phyloP scores from a whole-genome alignment of 2,888 invertebrate species.

The Elysia crispata region DNA sequence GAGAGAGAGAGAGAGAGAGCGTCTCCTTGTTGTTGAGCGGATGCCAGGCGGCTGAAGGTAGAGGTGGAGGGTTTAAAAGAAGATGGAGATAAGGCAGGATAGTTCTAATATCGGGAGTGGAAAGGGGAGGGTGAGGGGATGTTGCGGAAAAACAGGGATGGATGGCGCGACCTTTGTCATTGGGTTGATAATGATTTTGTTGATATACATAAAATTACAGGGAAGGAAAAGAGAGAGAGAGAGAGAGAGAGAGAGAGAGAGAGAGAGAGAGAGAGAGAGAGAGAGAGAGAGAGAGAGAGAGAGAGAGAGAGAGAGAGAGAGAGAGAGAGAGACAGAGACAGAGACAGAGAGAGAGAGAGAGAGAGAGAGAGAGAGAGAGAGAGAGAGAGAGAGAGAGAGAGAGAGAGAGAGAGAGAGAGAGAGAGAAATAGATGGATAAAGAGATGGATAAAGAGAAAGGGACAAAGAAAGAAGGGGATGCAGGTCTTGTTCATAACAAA shows the following conservation, averaged over 20 bases:
- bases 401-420: not conserved
- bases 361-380: not conserved
- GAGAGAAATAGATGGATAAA: slow-evolving; percentile 26
- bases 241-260: slow-evolving; percentile 30
- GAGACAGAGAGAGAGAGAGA: not conserved
- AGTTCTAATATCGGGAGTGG: too few relatives aligned
- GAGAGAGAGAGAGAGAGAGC: slow-evolving; percentile 10
- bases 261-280: slow-evolving; percentile 35
- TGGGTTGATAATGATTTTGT: too few relatives aligned
- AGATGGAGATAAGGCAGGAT: too few relatives aligned
- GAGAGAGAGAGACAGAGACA: slow-evolving; percentile 5
- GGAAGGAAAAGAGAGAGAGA: slow-evolving; percentile 19
- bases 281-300: slow-evolving; percentile 24
- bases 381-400: not conserved
- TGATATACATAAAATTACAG: too few relatives aligned
- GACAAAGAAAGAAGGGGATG: slow-evolving; percentile 15
- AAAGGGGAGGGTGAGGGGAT: too few relatives aligned
- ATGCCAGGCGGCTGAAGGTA: too few relatives aligned
- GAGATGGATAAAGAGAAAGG: slow-evolving; percentile 35
- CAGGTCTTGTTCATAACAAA: too few relatives aligned
- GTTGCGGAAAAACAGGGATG: too few relatives aligned
- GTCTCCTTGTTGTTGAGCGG: too few relatives aligned
- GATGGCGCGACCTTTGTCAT: too few relatives aligned
- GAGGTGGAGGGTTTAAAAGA: too few relatives aligned
- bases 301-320: slow-evolving; percentile 13